Conservation (phyloP, 2,797 vertebrate species). For the Scolopax rusticola region DNA sequence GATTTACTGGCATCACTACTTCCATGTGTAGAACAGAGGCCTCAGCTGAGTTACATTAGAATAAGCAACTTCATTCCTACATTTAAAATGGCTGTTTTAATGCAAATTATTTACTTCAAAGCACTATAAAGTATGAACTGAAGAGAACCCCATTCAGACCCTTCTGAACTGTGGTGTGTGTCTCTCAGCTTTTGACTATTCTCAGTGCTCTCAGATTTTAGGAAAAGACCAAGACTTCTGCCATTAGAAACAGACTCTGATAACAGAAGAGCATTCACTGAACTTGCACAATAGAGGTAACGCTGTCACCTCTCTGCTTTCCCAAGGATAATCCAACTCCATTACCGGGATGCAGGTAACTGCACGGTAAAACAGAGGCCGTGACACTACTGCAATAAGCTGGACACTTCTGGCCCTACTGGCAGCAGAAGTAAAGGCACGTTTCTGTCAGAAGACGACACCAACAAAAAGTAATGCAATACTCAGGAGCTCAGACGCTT, state of each 20-base stretch:
- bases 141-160: accelerated
- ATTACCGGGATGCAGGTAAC: accelerated
- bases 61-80: accelerated
- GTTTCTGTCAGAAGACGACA: accelerated
- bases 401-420: accelerated
- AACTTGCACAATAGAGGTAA: accelerated
- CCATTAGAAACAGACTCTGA: accelerated
- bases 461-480: accelerated
- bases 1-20: not conserved
- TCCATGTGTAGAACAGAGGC: accelerated
- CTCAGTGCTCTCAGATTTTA: accelerated
- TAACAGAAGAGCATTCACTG: accelerated
- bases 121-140: accelerated
- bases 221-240: accelerated
- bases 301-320: accelerated
- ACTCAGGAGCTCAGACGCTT: accelerated
- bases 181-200: accelerated
- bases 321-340: accelerated
- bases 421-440: accelerated
- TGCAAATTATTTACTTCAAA: accelerated
- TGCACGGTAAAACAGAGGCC: accelerated
- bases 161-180: accelerated
- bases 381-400: accelerated
- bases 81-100: accelerated
- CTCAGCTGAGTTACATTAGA: not conserved